Evolutionary conservation across 2,113 vertebrate genomes (phyloP).

Genomic region (Cyphomyrus plagiostoma): DNA sequence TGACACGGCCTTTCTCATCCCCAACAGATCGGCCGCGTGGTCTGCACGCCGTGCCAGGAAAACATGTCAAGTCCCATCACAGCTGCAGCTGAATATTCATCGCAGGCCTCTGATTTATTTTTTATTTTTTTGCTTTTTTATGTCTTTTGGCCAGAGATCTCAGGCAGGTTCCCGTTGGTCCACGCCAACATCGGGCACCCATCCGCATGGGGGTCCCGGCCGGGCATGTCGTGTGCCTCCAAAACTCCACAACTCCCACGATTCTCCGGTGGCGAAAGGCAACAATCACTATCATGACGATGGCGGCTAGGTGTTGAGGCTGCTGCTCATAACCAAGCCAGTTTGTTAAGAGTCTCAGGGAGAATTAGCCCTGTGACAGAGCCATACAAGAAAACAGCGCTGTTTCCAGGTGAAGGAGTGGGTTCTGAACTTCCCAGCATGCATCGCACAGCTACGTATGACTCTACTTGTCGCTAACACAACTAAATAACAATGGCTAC

Average conservation of each 20-base stretch:
- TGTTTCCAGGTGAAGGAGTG: background rate
- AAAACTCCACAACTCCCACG: slow-evolving; percentile 17
- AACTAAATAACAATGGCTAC: background rate
- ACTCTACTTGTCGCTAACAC: background rate
- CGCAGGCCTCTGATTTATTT: slow-evolving; percentile 34
- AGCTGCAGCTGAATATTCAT: slow-evolving; percentile 71
- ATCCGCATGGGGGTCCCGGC: slow-evolving; percentile 22
- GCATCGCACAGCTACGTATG: background rate
- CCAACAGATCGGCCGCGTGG: slow-evolving; percentile 61
- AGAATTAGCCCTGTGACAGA: background rate
- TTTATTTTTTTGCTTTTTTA: background rate
- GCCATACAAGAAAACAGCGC: background rate
- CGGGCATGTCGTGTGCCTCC: background rate
- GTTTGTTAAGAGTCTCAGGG: background rate
- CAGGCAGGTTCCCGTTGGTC: slow-evolving; percentile 29
- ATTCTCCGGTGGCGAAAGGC: background rate
- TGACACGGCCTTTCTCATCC: slow-evolving; percentile 54
- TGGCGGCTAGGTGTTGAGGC: background rate
- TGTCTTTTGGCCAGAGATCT: slow-evolving; percentile 14
- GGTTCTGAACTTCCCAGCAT: background rate
- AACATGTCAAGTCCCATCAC: slow-evolving; percentile 62
- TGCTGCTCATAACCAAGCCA: background rate
- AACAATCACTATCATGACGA: background rate
- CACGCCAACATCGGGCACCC: slow-evolving; percentile 20
- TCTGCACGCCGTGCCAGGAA: slow-evolving; percentile 51